Evolutionary conservation across 2,797 vertebrate genomes (phyloP).

Genomic region (Pseudomugil gertrudae): DNA sequence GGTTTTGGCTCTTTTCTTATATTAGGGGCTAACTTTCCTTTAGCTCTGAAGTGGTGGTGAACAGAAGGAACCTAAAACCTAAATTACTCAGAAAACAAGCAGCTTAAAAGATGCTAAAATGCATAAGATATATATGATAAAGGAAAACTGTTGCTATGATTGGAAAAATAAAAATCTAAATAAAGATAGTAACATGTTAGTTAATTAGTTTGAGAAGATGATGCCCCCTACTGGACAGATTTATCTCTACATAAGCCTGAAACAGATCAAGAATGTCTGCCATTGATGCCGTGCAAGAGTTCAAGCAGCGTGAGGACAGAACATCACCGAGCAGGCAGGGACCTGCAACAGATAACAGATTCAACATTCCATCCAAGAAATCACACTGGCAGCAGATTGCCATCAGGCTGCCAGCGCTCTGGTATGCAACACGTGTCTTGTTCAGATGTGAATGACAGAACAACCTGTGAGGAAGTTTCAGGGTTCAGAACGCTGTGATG

Average conservation of each 20-base stretch:
- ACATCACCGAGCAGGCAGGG: conserved; percentile 27
- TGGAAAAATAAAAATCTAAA: background rate
- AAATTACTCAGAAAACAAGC: background rate
- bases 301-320: background rate
- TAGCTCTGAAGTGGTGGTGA: background rate
- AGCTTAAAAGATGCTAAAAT: background rate
- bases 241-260: background rate
- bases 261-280: background rate
- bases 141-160: background rate
- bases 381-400: conserved; percentile 63
- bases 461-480: background rate
- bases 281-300: background rate
- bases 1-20: background rate
- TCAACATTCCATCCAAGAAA: conserved; percentile 65
- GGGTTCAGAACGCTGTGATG: background rate
- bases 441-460: conserved; percentile 24
- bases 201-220: conserved; percentile 29
- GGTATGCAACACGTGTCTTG: conserved; percentile 55
- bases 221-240: conserved; percentile 59
- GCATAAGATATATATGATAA: background rate
- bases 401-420: conserved; percentile 58
- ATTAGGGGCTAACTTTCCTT: background rate
- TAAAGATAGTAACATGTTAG: background rate
- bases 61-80: background rate
- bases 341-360: conserved; percentile 66